phyloP scores from a whole-genome alignment of 2,797 vertebrate species.

The Yasuhikotakia modesta region DNA sequence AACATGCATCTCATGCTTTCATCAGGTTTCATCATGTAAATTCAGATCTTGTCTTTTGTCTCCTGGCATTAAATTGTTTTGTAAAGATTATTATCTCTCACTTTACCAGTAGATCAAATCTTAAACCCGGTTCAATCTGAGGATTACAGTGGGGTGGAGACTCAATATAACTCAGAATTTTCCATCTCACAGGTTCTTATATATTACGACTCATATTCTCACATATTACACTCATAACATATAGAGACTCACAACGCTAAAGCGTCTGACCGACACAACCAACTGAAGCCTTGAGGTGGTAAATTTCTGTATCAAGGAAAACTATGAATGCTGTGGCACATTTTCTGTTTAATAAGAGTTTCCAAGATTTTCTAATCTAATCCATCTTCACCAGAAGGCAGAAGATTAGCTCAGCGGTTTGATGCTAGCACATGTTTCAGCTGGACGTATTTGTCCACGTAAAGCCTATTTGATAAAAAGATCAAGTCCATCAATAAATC shows the following conservation, averaged over 20 bases:
- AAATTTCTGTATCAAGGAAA: conserved; percentile 26
- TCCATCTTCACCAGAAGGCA: conserved; percentile 61
- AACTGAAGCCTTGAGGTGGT: conserved; percentile 22
- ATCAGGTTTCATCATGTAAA: conserved; percentile 35
- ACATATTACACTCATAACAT: not conserved
- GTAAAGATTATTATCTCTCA: conserved; percentile 24
- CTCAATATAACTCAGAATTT: conserved; percentile 13
- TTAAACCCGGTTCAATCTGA: conserved; percentile 29
- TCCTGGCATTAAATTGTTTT: conserved; percentile 25
- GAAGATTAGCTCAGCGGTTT: conserved; percentile 57
- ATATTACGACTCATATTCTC: conserved; percentile 19
- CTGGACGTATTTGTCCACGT: conserved; percentile 55
- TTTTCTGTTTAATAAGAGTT: conserved; percentile 52
- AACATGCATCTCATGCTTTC: conserved; percentile 25
- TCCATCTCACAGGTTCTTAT: conserved; percentile 14
- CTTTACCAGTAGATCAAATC: conserved; percentile 29
- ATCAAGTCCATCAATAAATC: conserved; percentile 68
- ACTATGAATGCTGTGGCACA: conserved; percentile 29
- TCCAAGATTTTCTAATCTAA: conserved; percentile 59
- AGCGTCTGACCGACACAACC: not conserved
- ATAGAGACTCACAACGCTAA: not conserved
- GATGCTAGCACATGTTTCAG: conserved; percentile 61
- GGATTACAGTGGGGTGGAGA: conserved; percentile 10
- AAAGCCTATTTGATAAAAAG: conserved; percentile 63
- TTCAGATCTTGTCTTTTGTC: conserved; percentile 16